phyloP scores from a whole-genome alignment of 2,797 vertebrate species.

The Bryconaethiops microstoma region DNA sequence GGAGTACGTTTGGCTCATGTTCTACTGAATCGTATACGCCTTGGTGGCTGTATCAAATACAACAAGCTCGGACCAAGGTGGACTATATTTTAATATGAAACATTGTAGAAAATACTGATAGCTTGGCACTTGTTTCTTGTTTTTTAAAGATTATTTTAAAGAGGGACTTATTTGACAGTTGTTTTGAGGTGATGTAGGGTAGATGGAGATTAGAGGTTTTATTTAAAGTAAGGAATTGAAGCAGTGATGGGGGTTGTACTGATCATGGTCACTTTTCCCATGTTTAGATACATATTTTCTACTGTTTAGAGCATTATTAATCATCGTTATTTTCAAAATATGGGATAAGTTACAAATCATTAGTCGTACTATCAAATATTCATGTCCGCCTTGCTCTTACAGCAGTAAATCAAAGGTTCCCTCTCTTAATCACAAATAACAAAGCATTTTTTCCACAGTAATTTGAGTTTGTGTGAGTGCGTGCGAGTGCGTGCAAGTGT shows the following conservation, averaged over 20 bases:
- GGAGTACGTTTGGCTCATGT: slow-evolving; percentile 65
- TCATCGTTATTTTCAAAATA: slow-evolving; percentile 56
- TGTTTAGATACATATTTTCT: slow-evolving; percentile 52
- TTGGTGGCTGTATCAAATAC: slow-evolving; percentile 77
- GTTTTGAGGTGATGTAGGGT: slow-evolving; percentile 72
- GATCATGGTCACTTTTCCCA: slow-evolving; percentile 45
- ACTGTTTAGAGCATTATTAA: slow-evolving; percentile 58
- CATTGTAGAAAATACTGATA: slow-evolving; percentile 75
- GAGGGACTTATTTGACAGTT: slow-evolving; percentile 63
- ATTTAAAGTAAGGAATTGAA: slow-evolving; percentile 66
- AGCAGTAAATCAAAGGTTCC: slow-evolving; percentile 53
- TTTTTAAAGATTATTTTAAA: slow-evolving; percentile 61
- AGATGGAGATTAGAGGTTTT: slow-evolving; percentile 64
- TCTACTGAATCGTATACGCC: slow-evolving; percentile 72
- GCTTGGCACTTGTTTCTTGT: slow-evolving; percentile 70
- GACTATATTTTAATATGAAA: slow-evolving; percentile 69
- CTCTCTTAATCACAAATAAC: slow-evolving; percentile 42
- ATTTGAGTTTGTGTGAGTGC: slow-evolving; percentile 39
- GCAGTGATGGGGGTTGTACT: slow-evolving; percentile 32
- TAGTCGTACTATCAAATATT: slow-evolving; percentile 31
- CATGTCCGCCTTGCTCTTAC: slow-evolving; percentile 35
- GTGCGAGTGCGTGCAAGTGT: slow-evolving; percentile 8
- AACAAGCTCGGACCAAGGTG: slow-evolving; percentile 68
- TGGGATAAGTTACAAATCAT: slow-evolving; percentile 35
- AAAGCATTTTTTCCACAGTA: slow-evolving; percentile 39